These are phyloP conservation scores for Odontothrips loti DNA, from an alignment of 2,888 invertebrate species.

Conservation along the genomic window DNA sequence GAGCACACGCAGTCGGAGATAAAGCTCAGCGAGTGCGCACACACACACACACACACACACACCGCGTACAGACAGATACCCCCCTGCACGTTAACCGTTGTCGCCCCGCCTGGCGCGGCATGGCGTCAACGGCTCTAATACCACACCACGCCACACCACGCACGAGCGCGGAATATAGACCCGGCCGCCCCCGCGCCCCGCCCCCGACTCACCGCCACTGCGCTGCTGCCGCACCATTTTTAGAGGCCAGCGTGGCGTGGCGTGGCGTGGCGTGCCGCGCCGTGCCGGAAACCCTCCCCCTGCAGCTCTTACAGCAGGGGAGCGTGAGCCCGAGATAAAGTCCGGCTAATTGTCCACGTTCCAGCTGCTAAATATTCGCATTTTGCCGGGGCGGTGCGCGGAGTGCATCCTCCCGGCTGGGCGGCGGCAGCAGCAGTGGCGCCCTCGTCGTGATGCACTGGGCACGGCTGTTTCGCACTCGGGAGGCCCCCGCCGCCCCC, in stretches of 20 bases:
- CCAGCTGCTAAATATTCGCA: slow-evolving; percentile 11
- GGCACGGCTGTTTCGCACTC: not conserved
- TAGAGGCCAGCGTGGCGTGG: not conserved
- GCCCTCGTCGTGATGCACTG: not conserved
- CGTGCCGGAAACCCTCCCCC: not conserved
- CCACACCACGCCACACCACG: too few relatives aligned
- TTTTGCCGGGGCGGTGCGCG: not conserved
- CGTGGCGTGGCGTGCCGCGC: not conserved
- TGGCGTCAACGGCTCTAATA: not conserved
- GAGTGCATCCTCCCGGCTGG: not conserved
- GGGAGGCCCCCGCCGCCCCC: not conserved
- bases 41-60: too few relatives aligned
- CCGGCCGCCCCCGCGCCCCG: too few relatives aligned
- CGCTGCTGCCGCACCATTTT: too few relatives aligned
- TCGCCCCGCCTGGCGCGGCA: not conserved
- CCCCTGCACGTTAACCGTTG: not conserved
- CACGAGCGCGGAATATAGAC: too few relatives aligned
- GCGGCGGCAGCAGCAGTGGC: not conserved
- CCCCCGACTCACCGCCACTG: too few relatives aligned
- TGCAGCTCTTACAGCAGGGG: too few relatives aligned
- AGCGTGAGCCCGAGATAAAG: not conserved
- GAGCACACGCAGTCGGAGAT: too few relatives aligned
- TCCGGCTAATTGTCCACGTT: slow-evolving; percentile 7
- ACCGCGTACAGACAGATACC: too few relatives aligned
- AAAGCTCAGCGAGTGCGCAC: too few relatives aligned